Percentiles rank a stretch among this genome's conserved stretches.
phyloP scores from a whole-genome alignment of 2,797 vertebrate genomes.

The Morus bassanus region DNA sequence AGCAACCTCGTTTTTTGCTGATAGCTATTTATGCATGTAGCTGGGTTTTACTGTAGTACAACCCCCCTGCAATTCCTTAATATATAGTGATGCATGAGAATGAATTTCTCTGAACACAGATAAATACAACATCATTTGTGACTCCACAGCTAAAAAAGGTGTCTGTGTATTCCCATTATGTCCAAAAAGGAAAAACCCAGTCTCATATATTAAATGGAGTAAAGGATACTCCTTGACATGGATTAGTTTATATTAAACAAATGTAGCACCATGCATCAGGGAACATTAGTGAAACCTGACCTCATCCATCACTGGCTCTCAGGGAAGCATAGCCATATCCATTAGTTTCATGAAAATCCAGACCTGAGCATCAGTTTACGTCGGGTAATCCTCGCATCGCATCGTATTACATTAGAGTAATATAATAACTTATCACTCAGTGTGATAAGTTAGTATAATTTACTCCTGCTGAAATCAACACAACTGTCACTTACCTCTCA shows the following conservation, averaged over 20 bases:
- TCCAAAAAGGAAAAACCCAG: neutral
- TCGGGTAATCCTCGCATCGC: neutral
- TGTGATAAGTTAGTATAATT: neutral
- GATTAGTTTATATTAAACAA: constrained; percentile 46
- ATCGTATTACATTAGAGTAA: neutral
- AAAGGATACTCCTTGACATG: constrained; percentile 19
- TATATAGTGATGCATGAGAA: neutral
- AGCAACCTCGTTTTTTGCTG: neutral
- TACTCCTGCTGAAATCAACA: neutral
- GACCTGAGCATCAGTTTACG: neutral
- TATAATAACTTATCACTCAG: neutral
- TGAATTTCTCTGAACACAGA: neutral
- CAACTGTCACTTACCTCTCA: neutral
- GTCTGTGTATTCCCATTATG: neutral
- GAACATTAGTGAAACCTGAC: neutral
- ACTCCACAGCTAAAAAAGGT: neutral
- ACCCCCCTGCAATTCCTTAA: neutral
- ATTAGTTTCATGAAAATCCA: constrained; percentile 29
- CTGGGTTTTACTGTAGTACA: neutral
- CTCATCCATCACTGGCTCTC: constrained; percentile 16
- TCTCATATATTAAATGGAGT: neutral
- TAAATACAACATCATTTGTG: neutral
- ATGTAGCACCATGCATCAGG: neutral
- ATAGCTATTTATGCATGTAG: neutral
- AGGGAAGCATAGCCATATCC: neutral